phyloP scores from a whole-genome alignment of 2,113 vertebrate genomes.

The Pomatorhinus ruficollis region DNA sequence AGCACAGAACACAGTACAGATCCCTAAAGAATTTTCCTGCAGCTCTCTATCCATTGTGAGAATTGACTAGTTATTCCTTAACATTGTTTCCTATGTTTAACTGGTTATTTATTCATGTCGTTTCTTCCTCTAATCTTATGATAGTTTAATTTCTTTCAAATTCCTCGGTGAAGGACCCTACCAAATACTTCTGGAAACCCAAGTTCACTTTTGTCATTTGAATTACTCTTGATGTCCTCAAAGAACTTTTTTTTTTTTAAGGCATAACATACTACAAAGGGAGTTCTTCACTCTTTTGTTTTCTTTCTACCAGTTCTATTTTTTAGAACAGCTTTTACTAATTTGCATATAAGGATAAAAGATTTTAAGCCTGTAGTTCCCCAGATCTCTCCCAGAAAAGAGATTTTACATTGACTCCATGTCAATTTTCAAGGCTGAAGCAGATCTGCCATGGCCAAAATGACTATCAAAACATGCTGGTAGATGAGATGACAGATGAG shows the following conservation, averaged over 20 bases:
- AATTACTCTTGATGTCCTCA: background rate
- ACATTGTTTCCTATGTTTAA: background rate
- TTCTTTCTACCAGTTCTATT: background rate
- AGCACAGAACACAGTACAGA: background rate
- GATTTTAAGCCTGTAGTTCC: background rate
- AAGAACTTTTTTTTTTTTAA: background rate
- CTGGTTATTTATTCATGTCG: background rate
- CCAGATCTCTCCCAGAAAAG: background rate
- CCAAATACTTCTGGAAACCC: background rate
- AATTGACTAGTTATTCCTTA: background rate
- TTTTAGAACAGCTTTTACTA: background rate
- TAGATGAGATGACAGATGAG: background rate
- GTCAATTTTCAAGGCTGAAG: background rate
- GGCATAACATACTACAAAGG: background rate
- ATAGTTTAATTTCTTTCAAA: background rate
- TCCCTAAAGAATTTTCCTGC: background rate
- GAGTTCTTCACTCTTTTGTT: background rate
- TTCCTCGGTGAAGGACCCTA: background rate
- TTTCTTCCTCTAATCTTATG: background rate
- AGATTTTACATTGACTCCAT: background rate
- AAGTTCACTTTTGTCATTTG: background rate
- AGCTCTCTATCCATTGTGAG: background rate
- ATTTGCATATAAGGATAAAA: background rate
- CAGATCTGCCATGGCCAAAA: background rate
- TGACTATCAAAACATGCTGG: background rate